Base-by-base conservation (phyloP, 2,797 vertebrate species). In the Brachyrhaphis roseni region DNA sequence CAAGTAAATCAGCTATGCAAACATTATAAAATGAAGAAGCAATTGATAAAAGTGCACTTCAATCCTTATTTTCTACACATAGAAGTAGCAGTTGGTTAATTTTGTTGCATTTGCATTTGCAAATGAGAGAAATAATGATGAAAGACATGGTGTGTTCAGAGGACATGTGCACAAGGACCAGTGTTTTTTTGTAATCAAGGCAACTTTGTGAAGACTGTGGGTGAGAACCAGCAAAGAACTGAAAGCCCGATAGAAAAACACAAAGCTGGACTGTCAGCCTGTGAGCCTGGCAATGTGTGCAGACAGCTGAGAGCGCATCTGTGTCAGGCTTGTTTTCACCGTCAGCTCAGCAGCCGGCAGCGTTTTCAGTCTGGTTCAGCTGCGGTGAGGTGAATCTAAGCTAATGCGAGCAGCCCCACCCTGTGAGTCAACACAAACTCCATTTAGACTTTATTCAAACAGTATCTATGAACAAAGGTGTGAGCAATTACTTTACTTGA, bases 381-480 rank as follows among this genome's bases (percentile, higher is more conserved):
- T 26, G 81, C 13, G 71, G 71, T 28, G 82, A 88, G 77, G 82
- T 82, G 83, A 89, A 87, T 87, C 82, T 72, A 88, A 85, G 53
- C 81, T 80, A 81, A 82, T 53, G 79, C 7, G 41, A 71, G 78
- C 71, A 2, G 76, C 88, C 87, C 46, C 45, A 80, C 90, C 88
- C 82, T 13, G 49, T 92, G 91, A 93, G 84, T 94, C 91, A 91
- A 47, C n/a, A 6, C 47, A 71, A 75, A 84, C 72, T 81, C 68
- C 23, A 45, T 85, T 88, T 85, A 84, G 73, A 66, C 82, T 81
- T 71, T 66, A 31, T 81, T 85, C 75, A 91, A 90, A 85, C 55
- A 16, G 72, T 78, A 45, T 49, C 20, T 51, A 11, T 6, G 11
- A 84, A 84, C 79, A 90, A 87, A 90, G 83, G 87, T 73, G 78